Base-by-base conservation (phyloP, 2,888 invertebrate genomes). In the Xanthia togata region DNA sequence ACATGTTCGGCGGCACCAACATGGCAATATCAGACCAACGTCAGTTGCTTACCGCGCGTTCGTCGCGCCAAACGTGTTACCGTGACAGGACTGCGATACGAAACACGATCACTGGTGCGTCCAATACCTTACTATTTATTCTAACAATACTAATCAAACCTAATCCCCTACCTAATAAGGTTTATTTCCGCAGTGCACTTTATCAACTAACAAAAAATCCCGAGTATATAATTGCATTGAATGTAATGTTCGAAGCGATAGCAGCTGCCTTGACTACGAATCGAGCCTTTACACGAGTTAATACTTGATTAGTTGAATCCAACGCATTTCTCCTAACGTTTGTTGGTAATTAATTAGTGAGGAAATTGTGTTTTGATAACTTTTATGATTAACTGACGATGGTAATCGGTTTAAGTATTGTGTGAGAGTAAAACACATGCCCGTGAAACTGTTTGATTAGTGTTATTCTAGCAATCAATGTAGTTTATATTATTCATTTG, bases 1-100 rank as follows among this genome's bases (percentile, higher is more conserved):
- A 96, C 96, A 95, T 96, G 96, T 88, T 91, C 91, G 89, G 92
- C 83, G 90, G 91, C 92, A 93, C 95, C 96, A 96, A 95, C 95
- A 92, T 94, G 85, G 88, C 91, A 89, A 90, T 87, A 89, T 87
- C 77, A 82, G 76, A 78, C 73, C 76, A 88, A 87, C 87, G 87
- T 92, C 93, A 95, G 95, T 96, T 91, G 86, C 89, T 91, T 89
- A 87, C 88, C 89, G 95, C 95, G 96, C 95, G 95, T 90, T 82
- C 85, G 84, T 83, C 94, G 96, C 94, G 96, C 89, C 55, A 71
- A 88, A 94, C 96, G 95, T 95, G 90, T 91, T 76, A 85, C 81
- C 85, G 87, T 87, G 86, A 84, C 82, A 86, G 76, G 79, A 82
- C 85, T 81, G 79, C 83, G 65, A 83, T 79, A 76, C 83, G 87